Evolutionary conservation across 2,797 vertebrate genomes (phyloP).

Genomic region (Apodemus agrarius): DNA sequence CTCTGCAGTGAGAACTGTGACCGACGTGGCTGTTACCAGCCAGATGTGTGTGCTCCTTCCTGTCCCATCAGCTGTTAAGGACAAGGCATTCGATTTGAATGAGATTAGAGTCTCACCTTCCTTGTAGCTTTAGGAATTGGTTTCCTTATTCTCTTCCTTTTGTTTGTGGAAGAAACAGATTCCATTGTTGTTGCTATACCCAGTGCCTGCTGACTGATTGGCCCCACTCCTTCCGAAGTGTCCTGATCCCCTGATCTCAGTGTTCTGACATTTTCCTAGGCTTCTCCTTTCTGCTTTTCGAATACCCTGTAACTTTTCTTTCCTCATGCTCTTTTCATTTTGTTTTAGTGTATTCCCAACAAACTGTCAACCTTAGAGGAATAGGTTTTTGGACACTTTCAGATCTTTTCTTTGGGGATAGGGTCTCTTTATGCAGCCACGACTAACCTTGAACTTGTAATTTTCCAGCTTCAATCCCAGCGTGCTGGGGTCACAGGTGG

Average conservation of each 20-base stretch:
- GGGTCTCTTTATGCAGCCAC: background rate
- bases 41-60: background rate
- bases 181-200: background rate
- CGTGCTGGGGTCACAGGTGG: background rate
- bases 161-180: background rate
- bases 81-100: rapidly evolving
- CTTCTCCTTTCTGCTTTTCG: background rate
- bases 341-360: background rate
- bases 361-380: background rate
- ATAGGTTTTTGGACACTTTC: background rate
- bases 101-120: background rate
- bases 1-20: background rate
- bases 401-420: background rate
- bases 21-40: background rate
- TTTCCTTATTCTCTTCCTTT: conserved; percentile 15
- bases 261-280: background rate
- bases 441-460: background rate
- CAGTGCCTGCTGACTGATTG: background rate
- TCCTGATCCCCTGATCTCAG: rapidly evolving
- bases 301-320: background rate
- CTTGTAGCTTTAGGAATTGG: background rate
- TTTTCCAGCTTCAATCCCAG: background rate
- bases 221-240: background rate
- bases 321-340: background rate
- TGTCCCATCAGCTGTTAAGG: background rate